Evolutionary conservation across 2,113 vertebrate species (phyloP).

Genomic region (Eretmochelys imbricata): DNA sequence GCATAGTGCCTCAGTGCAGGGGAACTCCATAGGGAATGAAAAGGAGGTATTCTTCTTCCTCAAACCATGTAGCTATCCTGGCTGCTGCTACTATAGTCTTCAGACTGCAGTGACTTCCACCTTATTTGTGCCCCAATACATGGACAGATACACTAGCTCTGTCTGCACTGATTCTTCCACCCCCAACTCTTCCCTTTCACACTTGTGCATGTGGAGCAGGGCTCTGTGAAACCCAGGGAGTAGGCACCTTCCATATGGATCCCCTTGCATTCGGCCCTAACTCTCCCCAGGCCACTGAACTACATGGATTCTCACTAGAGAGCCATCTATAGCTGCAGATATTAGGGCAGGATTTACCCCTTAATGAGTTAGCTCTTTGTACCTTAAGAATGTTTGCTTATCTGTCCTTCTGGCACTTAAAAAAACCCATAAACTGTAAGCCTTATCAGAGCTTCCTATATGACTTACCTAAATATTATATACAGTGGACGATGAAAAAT

Average conservation of each 20-base stretch:
- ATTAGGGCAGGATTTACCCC: not conserved
- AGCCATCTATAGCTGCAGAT: not conserved
- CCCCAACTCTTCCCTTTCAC: not conserved
- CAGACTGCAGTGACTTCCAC: not conserved
- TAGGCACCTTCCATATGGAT: not conserved
- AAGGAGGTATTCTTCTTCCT: not conserved
- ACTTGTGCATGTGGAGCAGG: not conserved
- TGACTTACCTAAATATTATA: slow-evolving; percentile 16
- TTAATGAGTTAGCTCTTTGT: not conserved
- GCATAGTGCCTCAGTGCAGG: not conserved
- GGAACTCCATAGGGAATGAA: slow-evolving; percentile 4
- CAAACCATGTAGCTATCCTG: not conserved
- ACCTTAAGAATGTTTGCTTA: not conserved
- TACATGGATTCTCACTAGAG: not conserved
- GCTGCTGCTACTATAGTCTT: not conserved
- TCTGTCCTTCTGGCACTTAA: not conserved
- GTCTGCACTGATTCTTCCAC: rapidly evolving
- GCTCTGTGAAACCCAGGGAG: not conserved
- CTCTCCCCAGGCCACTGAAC: not conserved
- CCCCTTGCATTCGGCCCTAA: not conserved
- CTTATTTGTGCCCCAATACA: not conserved
- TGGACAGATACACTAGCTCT: not conserved
- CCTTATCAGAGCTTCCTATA: not conserved
- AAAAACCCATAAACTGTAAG: not conserved
- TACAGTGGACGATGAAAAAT: not conserved